Conservation (phyloP, 2,888 invertebrate genomes). For the Volucella zonaria region DNA sequence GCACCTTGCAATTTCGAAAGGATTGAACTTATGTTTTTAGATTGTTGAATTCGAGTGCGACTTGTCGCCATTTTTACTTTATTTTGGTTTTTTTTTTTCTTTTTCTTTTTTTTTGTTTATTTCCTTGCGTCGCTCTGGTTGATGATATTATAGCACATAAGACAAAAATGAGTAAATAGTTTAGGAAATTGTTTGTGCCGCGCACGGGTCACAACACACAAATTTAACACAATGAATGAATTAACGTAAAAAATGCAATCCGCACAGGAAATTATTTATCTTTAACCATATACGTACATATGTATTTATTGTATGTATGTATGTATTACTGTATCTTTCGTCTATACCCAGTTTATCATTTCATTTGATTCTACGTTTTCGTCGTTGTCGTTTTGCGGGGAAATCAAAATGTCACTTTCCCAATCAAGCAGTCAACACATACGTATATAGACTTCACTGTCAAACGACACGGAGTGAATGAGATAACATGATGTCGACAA, state of each 20-base stretch:
- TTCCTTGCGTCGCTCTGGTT: constrained; percentile 25
- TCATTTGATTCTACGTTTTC: constrained; percentile 46
- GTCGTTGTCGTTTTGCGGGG: constrained; percentile 52
- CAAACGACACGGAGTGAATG: constrained; percentile 23
- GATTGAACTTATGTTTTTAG: constrained; percentile 93
- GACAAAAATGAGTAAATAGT: constrained; percentile 43
- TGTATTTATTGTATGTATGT: constrained; percentile 23
- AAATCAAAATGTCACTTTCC: constrained; percentile 72
- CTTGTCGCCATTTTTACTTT: constrained; percentile 86
- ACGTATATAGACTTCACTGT: constrained; percentile 39
- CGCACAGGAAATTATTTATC: constrained; percentile 74
- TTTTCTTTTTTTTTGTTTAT: constrained; percentile 68
- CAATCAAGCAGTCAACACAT: constrained; percentile 53
- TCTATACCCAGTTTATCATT: constrained; percentile 65
- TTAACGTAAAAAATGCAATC: constrained; percentile 58
- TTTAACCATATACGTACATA: constrained; percentile 49
- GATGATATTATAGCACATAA: constrained; percentile 41
- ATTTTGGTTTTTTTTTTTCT: constrained; percentile 26
- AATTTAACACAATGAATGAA: constrained; percentile 65
- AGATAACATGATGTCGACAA: constrained; percentile 47
- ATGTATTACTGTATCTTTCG: constrained; percentile 59
- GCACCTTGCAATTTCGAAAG: constrained; percentile 97
- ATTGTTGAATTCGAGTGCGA: constrained; percentile 90
- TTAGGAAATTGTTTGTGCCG: constrained; percentile 13
- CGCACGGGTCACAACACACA: constrained; percentile 44